Evolutionary conservation across 2,113 vertebrate species (phyloP).

Genomic region (Xenus cinereus): DNA sequence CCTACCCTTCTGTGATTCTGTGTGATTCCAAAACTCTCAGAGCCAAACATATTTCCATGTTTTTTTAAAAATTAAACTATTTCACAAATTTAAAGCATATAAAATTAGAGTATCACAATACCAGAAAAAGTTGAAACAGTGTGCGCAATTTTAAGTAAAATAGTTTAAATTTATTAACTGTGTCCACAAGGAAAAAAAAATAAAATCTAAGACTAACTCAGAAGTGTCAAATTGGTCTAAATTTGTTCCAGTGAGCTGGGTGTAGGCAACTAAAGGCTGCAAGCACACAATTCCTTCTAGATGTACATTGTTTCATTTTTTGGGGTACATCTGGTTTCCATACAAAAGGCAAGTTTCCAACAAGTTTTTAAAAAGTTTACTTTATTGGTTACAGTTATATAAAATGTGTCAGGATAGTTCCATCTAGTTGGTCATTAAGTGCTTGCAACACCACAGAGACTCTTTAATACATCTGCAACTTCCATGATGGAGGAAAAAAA

Average conservation of each 20-base stretch:
- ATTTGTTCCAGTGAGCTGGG: neutral
- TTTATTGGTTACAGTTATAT: slow-evolving; percentile 74
- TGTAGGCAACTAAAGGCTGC: neutral
- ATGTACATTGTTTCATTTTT: neutral
- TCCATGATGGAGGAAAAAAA: neutral
- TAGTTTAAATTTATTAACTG: neutral
- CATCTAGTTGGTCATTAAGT: slow-evolving; percentile 47
- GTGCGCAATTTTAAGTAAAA: neutral
- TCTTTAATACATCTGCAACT: neutral
- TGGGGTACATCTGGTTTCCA: neutral
- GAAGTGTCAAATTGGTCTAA: neutral
- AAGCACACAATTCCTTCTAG: neutral
- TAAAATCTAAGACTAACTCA: neutral
- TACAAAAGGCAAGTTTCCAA: slow-evolving; percentile 65
- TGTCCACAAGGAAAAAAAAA: neutral
- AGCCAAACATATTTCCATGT: neutral
- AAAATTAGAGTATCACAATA: neutral
- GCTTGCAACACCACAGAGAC: slow-evolving; percentile 33
- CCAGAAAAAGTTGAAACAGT: neutral
- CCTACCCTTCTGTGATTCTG: neutral
- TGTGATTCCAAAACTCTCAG: neutral
- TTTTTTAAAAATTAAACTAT: neutral
- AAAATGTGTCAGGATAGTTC: slow-evolving; percentile 23
- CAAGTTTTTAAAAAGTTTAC: slow-evolving; percentile 25
- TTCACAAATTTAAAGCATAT: neutral